Percentiles rank a stretch among this genome's conserved stretches.
Evolutionary conservation across 2,797 vertebrate species (phyloP).

Genomic region (Eulemur rubriventer): DNA sequence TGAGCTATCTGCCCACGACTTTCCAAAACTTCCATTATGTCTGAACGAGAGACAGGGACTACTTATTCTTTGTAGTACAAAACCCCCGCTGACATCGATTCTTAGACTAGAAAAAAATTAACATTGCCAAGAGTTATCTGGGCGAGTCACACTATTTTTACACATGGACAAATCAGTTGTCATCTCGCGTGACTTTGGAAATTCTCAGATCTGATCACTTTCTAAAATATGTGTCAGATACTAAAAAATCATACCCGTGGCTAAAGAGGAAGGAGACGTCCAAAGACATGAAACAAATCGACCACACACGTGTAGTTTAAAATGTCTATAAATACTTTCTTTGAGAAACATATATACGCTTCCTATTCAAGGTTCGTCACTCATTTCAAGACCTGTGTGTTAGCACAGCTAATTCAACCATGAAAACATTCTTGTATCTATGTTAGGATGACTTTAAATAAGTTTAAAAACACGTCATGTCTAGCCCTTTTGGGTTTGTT

Average conservation of each 20-base stretch:
- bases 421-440: neutral
- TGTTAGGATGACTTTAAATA: constrained; percentile 9
- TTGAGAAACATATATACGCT: neutral
- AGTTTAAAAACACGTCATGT: neutral
- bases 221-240: neutral
- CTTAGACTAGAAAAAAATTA: neutral
- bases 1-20: neutral
- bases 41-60: neutral
- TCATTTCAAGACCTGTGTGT: neutral
- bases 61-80: neutral
- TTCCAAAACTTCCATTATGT: neutral
- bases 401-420: neutral
- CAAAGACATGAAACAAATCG: neutral
- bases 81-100: neutral
- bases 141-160: constrained; percentile 2
- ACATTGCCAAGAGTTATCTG: constrained; percentile 4
- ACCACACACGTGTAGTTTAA: neutral
- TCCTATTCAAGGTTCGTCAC: neutral
- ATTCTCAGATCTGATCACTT: neutral
- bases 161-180: neutral
- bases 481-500: neutral
- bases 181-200: neutral
- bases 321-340: neutral
- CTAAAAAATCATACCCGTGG: neutral
- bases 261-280: neutral